These are phyloP conservation scores for Ashinkailepas kermadecensis DNA, from an alignment of 2,888 invertebrate genomes.

Conservation along the genomic window DNA sequence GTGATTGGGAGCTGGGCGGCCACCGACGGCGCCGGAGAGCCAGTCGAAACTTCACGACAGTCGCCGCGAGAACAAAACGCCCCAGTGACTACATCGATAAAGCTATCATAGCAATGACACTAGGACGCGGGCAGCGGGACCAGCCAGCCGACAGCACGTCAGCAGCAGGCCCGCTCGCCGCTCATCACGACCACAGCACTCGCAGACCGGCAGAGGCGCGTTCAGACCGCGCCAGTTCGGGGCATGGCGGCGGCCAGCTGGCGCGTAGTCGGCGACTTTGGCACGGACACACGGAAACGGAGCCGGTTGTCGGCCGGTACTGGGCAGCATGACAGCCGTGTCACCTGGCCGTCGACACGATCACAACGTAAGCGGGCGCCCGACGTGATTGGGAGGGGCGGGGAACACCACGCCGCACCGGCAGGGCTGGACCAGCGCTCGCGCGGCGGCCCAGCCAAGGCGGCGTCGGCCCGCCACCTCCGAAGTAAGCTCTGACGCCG, in stretches of 20 bases:
- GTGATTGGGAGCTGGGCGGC: neutral
- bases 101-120: slow-evolving; percentile 16
- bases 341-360: neutral
- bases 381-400: too few relatives aligned
- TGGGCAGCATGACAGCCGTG: neutral
- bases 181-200: neutral
- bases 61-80: neutral
- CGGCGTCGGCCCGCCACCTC: neutral
- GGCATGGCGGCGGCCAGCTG: neutral
- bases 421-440: neutral
- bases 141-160: neutral
- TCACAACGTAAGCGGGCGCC: neutral
- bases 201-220: too few relatives aligned
- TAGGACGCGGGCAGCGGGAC: neutral
- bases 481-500: neutral
- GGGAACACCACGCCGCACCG: neutral
- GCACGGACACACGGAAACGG: neutral
- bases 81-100: slow-evolving; percentile 1
- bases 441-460: neutral
- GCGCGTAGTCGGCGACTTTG: neutral
- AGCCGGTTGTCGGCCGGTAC: neutral
- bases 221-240: neutral
- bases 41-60: neutral
- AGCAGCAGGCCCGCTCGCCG: neutral
- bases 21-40: neutral